These are phyloP conservation scores for Cepphus grylle DNA, from an alignment of 2,113 vertebrate genomes.

Conservation along the genomic window DNA sequence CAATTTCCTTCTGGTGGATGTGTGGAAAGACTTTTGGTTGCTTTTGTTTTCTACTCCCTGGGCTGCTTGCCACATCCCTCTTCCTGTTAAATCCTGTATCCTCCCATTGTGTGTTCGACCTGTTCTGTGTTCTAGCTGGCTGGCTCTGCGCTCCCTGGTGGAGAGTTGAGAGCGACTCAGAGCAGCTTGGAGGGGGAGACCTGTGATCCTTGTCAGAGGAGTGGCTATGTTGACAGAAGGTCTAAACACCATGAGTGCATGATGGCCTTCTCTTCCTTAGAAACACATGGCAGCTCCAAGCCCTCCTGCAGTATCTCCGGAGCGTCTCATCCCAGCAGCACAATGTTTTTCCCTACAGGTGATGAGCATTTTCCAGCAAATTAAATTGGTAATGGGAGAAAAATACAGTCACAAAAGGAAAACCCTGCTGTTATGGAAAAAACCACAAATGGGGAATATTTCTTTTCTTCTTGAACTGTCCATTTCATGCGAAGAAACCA, in stretches of 20 bases:
- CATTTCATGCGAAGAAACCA: background rate
- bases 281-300: background rate
- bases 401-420: background rate
- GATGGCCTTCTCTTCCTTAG: background rate
- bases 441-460: background rate
- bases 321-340: background rate
- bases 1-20: background rate
- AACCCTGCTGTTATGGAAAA: background rate
- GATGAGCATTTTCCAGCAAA: background rate
- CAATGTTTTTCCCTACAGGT: background rate
- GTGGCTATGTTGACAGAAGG: background rate
- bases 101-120: background rate
- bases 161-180: background rate
- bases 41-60: background rate
- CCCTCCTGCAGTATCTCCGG: background rate
- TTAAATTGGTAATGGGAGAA: background rate
- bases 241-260: fast-evolving
- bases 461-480: background rate
- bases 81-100: background rate
- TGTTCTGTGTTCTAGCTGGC: background rate
- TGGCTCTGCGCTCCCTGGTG: background rate
- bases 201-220: background rate
- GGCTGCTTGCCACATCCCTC: background rate
- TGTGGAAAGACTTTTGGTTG: background rate
- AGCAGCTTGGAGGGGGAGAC: background rate